A percentile compares a stretch with the other conserved stretches of the same genome.
Evolutionary conservation across 2,888 invertebrate species (phyloP).

Genomic region (Globia sparganii): DNA sequence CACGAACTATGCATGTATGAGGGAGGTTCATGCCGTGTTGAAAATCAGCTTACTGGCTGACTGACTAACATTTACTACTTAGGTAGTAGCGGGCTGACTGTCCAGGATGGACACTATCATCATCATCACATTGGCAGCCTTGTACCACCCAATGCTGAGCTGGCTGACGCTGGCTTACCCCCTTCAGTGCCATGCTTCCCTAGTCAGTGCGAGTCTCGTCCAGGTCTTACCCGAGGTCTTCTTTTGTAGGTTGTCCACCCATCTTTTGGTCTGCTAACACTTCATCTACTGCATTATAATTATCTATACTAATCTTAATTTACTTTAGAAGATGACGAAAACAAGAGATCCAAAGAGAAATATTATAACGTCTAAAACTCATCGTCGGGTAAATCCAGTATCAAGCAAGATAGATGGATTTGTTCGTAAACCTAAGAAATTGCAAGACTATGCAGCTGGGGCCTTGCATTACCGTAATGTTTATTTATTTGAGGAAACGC

Average conservation of each 20-base stretch:
- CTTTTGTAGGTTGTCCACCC: too few relatives aligned
- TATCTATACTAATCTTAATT: neutral
- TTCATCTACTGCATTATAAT: too few relatives aligned
- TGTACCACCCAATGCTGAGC: too few relatives aligned
- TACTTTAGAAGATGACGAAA: neutral
- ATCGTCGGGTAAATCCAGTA: neutral
- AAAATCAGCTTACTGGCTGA: neutral
- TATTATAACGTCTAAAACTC: neutral
- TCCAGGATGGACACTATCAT: too few relatives aligned
- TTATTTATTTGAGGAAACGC: constrained; percentile 53
- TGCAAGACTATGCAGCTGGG: constrained; percentile 13
- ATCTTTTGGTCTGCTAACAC: too few relatives aligned
- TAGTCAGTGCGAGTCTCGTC: too few relatives aligned
- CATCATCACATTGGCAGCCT: too few relatives aligned
- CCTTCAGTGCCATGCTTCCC: too few relatives aligned
- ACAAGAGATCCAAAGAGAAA: neutral
- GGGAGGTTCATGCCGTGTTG: too few relatives aligned
- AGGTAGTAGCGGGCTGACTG: neutral
- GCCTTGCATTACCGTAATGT: constrained; percentile 33
- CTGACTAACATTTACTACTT: neutral
- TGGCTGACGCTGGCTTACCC: too few relatives aligned
- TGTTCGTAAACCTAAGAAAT: constrained; percentile 19
- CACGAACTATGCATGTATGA: neutral
- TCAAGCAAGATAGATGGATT: constrained; percentile 2
- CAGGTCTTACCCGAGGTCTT: too few relatives aligned